phyloP scores from a whole-genome alignment of 2,797 vertebrate genomes.

The Phyllotis vaccarum region DNA sequence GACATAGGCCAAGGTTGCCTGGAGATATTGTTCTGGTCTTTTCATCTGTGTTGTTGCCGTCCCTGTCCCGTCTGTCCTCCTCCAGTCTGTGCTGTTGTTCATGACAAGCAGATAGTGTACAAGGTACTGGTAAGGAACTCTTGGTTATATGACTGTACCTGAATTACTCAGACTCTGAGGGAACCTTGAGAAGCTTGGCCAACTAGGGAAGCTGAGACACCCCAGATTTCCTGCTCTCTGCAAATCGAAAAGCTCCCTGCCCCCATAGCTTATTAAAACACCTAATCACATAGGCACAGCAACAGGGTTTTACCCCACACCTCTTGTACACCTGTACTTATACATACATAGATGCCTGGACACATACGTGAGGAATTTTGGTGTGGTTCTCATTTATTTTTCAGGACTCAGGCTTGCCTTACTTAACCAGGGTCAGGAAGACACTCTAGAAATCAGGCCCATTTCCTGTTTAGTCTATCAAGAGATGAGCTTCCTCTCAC shows the following conservation, averaged over 20 bases:
- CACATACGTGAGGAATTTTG: not conserved
- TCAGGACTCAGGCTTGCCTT: not conserved
- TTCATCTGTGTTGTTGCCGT: not conserved
- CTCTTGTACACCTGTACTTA: not conserved
- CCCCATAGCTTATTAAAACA: not conserved
- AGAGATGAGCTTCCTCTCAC: accelerated
- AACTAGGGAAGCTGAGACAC: not conserved
- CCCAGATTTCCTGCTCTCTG: not conserved
- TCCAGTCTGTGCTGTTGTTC: not conserved
- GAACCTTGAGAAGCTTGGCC: not conserved
- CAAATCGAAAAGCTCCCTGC: not conserved
- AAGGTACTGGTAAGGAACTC: not conserved
- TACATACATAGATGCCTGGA: not conserved
- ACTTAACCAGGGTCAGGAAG: slow-evolving; percentile 77
- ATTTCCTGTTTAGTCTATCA: slow-evolving; percentile 86
- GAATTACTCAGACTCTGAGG: not conserved
- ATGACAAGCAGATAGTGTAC: not conserved
- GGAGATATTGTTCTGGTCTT: not conserved
- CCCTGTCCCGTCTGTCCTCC: too few relatives aligned
- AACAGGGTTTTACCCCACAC: not conserved
- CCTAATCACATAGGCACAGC: not conserved
- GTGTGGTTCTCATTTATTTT: not conserved
- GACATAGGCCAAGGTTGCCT: not conserved
- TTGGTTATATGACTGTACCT: not conserved
- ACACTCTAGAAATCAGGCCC: slow-evolving; percentile 85